Percentiles rank a stretch among this genome's conserved stretches.
phyloP scores from a whole-genome alignment of 2,888 invertebrate genomes.

The Eudemis profundana region DNA sequence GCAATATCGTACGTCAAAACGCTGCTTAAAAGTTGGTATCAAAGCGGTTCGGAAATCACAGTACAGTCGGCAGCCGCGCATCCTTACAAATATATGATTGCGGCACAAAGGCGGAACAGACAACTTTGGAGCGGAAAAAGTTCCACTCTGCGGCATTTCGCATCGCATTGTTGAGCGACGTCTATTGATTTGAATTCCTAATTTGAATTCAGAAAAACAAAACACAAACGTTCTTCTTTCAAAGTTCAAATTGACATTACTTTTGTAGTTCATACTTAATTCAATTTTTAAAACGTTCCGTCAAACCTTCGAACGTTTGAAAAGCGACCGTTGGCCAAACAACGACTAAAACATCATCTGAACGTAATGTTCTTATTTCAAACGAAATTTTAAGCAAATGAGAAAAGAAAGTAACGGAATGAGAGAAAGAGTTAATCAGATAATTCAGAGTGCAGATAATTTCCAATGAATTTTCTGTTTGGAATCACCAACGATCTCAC shows the following conservation, averaged over 20 bases:
- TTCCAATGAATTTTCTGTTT: constrained; percentile 36
- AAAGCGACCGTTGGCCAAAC: constrained; percentile 25
- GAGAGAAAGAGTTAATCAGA: constrained; percentile 42
- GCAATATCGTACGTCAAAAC: constrained; percentile 81
- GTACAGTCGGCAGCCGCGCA: constrained; percentile 78
- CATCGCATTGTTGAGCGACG: constrained; percentile 47
- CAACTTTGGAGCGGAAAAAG: constrained; percentile 78
- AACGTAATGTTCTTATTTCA: constrained; percentile 30
- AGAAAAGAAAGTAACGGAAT: constrained; percentile 25
- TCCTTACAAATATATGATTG: constrained; percentile 83
- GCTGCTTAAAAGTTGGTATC: constrained; percentile 81
- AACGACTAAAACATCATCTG: constrained; percentile 18
- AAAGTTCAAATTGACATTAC: background rate
- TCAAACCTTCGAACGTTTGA: constrained; percentile 4
- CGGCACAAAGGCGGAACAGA: constrained; percentile 72
- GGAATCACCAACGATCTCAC: constrained; percentile 29
- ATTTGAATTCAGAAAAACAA: constrained; percentile 50
- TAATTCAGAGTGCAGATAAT: constrained; percentile 40
- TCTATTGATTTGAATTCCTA: constrained; percentile 57
- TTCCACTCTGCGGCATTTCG: constrained; percentile 62
- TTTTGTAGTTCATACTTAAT: background rate
- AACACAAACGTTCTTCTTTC: constrained; percentile 24
- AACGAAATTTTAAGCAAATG: constrained; percentile 37
- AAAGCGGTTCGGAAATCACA: constrained; percentile 81
- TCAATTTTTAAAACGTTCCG: constrained; percentile 2